These are phyloP conservation scores for Dryomyza anilis DNA, from an alignment of 2,888 invertebrate genomes.

Conservation along the genomic window DNA sequence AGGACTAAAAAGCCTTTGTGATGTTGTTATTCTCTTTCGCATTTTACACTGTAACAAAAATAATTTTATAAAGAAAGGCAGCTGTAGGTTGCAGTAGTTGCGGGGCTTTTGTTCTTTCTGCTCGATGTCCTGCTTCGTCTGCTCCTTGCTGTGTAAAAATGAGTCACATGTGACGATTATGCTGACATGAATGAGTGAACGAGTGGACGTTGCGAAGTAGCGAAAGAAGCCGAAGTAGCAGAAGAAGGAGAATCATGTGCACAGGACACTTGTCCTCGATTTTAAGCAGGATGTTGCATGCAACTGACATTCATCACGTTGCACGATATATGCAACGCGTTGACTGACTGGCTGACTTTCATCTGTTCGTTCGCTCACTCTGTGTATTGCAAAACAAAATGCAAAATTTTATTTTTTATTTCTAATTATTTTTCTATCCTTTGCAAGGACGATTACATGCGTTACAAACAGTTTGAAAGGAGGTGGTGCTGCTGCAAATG, in stretches of 20 bases:
- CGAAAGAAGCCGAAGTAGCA: not conserved
- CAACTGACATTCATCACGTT: conserved; percentile 22
- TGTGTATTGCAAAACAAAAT: not conserved
- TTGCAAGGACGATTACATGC: not conserved
- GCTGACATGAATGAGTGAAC: not conserved
- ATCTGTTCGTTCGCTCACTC: too few species aligned
- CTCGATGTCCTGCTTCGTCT: not conserved
- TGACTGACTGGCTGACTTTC: too few species aligned
- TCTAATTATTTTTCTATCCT: not conserved
- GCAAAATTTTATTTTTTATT: too few species aligned
- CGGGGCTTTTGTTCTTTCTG: not conserved
- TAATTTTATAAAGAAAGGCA: conserved; percentile 3
- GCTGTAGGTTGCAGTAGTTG: not conserved
- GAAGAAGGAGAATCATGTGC: not conserved
- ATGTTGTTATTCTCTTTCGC: not conserved
- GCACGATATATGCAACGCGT: too few species aligned
- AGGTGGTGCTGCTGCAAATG: too few species aligned
- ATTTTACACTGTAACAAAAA: conserved; percentile 8
- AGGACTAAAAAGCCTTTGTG: not conserved
- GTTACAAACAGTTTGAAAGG: too few species aligned
- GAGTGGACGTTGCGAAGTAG: not conserved
- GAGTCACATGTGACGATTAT: conserved; percentile 11
- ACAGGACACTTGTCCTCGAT: conserved; percentile 21
- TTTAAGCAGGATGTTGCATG: conserved; percentile 19
- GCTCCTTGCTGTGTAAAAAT: too few species aligned